These are phyloP conservation scores for Rhynchopsitta pachyrhyncha DNA, from an alignment of 2,113 vertebrate genomes.

Conservation along the genomic window DNA sequence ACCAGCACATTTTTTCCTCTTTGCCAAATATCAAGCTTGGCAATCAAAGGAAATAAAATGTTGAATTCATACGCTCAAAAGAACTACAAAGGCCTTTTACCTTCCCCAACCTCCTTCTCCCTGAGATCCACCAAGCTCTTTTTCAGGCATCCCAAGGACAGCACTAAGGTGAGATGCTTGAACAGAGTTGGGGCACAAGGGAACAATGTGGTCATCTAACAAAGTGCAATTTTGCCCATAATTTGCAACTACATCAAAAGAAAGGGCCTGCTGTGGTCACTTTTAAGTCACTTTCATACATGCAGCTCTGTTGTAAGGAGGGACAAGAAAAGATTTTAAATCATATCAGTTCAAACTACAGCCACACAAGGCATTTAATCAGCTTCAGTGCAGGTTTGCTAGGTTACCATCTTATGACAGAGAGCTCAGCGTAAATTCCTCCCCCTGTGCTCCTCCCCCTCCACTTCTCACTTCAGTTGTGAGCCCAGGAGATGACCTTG, in stretches of 20 bases:
- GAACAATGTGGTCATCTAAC: background rate
- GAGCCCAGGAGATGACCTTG: background rate
- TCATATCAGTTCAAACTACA: background rate
- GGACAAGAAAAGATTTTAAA: background rate
- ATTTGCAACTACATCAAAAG: background rate
- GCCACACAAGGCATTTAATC: background rate
- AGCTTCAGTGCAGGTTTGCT: background rate
- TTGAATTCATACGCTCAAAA: background rate
- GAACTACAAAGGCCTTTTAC: background rate
- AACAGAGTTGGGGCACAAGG: background rate
- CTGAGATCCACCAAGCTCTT: background rate
- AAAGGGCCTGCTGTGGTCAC: background rate
- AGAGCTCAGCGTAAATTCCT: background rate
- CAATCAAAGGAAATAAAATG: background rate
- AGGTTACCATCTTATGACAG: background rate
- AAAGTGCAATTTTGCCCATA: background rate
- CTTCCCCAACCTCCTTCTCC: rapidly evolving
- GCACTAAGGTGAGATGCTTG: background rate
- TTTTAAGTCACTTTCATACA: background rate
- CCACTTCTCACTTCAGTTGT: background rate
- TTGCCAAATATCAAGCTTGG: background rate
- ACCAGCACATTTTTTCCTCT: background rate
- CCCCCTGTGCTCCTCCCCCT: background rate
- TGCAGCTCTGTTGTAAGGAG: background rate
- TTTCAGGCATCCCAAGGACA: background rate